A percentile compares a stretch with the other conserved stretches of the same genome.
Evolutionary conservation across 2,888 invertebrate genomes (phyloP).

Genomic region (Acronicta aceris): DNA sequence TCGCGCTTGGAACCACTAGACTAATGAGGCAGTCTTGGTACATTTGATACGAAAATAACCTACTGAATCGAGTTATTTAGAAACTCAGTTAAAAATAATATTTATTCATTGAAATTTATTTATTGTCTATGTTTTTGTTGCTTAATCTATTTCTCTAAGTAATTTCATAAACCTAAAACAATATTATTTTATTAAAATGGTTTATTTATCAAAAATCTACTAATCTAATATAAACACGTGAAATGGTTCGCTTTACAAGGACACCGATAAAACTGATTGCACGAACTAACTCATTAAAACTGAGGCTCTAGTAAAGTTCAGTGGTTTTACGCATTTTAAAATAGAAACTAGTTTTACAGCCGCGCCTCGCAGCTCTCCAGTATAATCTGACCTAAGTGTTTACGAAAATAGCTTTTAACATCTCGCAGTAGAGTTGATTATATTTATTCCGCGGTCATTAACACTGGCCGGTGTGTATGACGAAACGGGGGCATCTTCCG

Average conservation of each 20-base stretch:
- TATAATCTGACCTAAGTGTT: constrained; percentile 42
- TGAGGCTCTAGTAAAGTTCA: constrained; percentile 50
- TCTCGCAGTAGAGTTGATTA: constrained; percentile 17
- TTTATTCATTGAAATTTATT: constrained; percentile 20
- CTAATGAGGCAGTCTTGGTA: too few relatives aligned
- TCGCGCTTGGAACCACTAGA: too few relatives aligned
- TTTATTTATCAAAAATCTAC: too few relatives aligned
- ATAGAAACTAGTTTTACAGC: constrained; percentile 46
- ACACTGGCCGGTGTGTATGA: constrained; percentile 55
- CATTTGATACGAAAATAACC: too few relatives aligned
- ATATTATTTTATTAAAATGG: too few relatives aligned
- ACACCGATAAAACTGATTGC: constrained; percentile 21
- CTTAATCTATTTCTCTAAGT: too few relatives aligned
- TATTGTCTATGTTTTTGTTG: too few relatives aligned
- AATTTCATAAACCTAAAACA: too few relatives aligned
- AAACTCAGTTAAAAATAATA: too few relatives aligned
- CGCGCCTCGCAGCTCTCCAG: constrained; percentile 40
- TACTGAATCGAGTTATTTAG: too few relatives aligned
- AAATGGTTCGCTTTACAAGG: constrained; percentile 1
- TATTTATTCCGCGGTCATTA: constrained; percentile 39
- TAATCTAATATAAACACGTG: not conserved
- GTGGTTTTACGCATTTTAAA: constrained; percentile 61
- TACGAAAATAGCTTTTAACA: constrained; percentile 41
- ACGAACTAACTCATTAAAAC: constrained; percentile 50
- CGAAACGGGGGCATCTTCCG: constrained; percentile 74